phyloP scores from a whole-genome alignment of 2,113 vertebrate species.

The Marcusenius ussheri region DNA sequence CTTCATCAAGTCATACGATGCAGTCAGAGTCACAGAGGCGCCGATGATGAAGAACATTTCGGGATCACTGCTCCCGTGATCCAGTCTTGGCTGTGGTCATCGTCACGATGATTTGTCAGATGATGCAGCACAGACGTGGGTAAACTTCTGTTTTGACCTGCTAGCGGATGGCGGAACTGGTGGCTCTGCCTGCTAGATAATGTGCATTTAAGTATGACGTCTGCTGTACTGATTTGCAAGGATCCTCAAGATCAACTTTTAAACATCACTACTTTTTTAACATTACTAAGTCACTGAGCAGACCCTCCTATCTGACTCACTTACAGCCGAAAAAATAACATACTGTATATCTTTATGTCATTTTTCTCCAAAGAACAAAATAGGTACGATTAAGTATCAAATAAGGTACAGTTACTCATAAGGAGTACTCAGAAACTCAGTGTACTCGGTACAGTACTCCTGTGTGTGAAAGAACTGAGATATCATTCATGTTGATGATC shows the following conservation, averaged over 20 bases:
- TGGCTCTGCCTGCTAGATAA: background rate
- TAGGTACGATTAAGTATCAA: background rate
- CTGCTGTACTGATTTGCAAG: background rate
- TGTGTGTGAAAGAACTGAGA: background rate
- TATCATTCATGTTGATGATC: background rate
- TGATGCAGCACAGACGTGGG: background rate
- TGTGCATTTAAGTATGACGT: background rate
- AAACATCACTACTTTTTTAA: background rate
- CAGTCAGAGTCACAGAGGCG: background rate
- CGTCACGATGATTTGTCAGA: background rate
- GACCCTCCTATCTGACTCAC: background rate
- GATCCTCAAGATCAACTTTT: background rate
- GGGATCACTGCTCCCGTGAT: background rate
- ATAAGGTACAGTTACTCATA: background rate
- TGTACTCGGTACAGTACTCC: background rate
- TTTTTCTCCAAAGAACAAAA: background rate
- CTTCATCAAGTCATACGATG: background rate
- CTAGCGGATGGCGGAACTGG: background rate
- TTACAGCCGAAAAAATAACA: background rate
- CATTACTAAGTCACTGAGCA: background rate
- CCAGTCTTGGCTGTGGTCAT: background rate
- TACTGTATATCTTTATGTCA: background rate
- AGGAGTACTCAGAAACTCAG: background rate
- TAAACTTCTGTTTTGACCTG: background rate
- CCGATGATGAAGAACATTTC: background rate